Percentiles rank a stretch among this genome's conserved stretches.
These are phyloP conservation scores for Hybognathus amarus DNA, from an alignment of 2,797 vertebrate species.

Conservation along the genomic window DNA sequence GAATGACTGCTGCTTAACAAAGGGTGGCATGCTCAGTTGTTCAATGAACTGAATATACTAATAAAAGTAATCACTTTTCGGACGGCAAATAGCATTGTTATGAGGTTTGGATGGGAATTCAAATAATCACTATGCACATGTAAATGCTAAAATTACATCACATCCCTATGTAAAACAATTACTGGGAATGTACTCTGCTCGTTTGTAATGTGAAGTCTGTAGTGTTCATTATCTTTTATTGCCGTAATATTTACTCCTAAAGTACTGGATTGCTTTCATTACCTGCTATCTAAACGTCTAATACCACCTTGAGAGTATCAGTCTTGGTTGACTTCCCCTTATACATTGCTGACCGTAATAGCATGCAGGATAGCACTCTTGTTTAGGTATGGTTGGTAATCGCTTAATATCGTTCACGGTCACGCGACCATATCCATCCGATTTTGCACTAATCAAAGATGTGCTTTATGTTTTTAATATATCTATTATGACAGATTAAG, in stretches of 20 bases:
- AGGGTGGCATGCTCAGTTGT: neutral
- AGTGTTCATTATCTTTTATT: conserved; percentile 17
- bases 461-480: conserved; percentile 61
- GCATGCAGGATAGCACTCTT: neutral
- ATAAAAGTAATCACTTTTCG: neutral
- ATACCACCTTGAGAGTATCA: neutral
- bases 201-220: neutral
- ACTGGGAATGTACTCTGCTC: neutral
- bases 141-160: neutral
- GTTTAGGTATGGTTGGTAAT: conserved; percentile 6
- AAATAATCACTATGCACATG: neutral
- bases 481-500: conserved; percentile 71
- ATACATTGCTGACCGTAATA: neutral
- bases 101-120: conserved; percentile 1
- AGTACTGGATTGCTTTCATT: conserved; percentile 22
- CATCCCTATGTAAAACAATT: conserved; percentile 11
- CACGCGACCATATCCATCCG: conserved; percentile 5
- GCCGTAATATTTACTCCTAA: neutral
- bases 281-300: neutral
- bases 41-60: conserved; percentile 1
- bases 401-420: neutral
- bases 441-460: conserved; percentile 56
- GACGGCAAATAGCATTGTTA: neutral
- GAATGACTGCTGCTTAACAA: conserved; percentile 13
- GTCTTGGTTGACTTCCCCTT: neutral